Conservation (phyloP, 2,797 vertebrate species). For the Diplodus puntazzo region DNA sequence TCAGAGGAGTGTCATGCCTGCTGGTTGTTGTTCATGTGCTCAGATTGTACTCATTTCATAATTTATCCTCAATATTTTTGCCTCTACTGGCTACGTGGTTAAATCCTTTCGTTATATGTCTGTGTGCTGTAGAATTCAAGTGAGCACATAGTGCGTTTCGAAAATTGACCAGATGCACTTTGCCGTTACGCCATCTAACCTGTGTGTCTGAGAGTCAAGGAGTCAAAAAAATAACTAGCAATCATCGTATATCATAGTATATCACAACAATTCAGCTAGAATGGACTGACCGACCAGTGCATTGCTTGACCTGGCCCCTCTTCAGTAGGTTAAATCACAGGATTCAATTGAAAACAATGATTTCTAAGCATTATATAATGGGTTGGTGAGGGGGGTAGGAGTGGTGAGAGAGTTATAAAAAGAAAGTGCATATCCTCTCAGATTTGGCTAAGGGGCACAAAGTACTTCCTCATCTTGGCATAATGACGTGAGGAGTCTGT, state of each 20-base stretch:
- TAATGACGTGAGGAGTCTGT: conserved; percentile 48
- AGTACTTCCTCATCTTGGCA: conserved; percentile 79
- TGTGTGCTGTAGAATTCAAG: too few species aligned
- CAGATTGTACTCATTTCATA: too few species aligned
- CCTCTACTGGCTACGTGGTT: too few species aligned
- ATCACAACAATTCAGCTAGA: background rate
- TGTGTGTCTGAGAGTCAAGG: too few species aligned
- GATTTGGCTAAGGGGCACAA: conserved; percentile 50
- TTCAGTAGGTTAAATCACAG: background rate
- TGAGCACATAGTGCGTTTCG: too few species aligned
- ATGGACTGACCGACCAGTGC: background rate
- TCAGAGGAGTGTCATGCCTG: too few species aligned
- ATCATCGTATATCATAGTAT: too few species aligned
- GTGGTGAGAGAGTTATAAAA: conserved; percentile 30
- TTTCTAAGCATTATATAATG: conserved; percentile 14
- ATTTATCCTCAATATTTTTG: too few species aligned
- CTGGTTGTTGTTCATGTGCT: too few species aligned
- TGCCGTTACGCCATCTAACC: too few species aligned
- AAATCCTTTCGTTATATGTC: too few species aligned
- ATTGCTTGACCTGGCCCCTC: background rate
- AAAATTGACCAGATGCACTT: too few species aligned
- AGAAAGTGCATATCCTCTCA: conserved; percentile 51
- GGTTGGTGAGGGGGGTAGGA: background rate
- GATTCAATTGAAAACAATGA: background rate
- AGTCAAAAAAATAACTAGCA: background rate